Evolutionary conservation across 2,113 vertebrate species (phyloP).

Genomic region (Brachyistius frenatus): DNA sequence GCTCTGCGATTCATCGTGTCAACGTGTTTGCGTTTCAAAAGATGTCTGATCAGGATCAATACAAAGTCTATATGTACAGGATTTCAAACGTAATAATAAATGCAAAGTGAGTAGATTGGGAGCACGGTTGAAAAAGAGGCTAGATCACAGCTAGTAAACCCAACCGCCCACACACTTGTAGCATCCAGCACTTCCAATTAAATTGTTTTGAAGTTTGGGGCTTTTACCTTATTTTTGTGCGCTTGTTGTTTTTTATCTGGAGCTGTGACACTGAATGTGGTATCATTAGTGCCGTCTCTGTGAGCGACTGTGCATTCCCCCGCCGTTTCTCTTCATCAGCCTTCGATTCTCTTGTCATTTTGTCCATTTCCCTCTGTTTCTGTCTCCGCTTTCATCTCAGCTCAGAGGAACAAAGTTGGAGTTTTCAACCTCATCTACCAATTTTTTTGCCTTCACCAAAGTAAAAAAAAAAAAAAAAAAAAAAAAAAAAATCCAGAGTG

Average conservation of each 20-base stretch:
- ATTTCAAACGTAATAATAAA: constrained; percentile 7
- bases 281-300: constrained; percentile 62
- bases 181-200: constrained; percentile 73
- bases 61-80: neutral
- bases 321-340: constrained; percentile 50
- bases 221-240: constrained; percentile 55
- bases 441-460: constrained; percentile 18
- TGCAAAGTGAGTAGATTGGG: constrained; percentile 1
- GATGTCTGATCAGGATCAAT: constrained; percentile 13
- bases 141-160: constrained; percentile 44
- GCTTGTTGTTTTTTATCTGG: constrained; percentile 58
- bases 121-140: neutral
- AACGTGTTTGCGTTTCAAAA: constrained; percentile 10
- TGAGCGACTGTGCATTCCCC: constrained; percentile 28
- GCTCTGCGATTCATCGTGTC: neutral
- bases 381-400: constrained; percentile 60
- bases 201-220: constrained; percentile 71
- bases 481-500: neutral
- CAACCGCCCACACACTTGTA: constrained; percentile 54
- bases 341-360: constrained; percentile 29
- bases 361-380: constrained; percentile 7
- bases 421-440: constrained; percentile 41
- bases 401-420: constrained; percentile 50
- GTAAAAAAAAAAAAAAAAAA: neutral
- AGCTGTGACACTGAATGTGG: constrained; percentile 50